Conservation (phyloP, 2,113 vertebrate genomes). For the Callaeas wilsoni region DNA sequence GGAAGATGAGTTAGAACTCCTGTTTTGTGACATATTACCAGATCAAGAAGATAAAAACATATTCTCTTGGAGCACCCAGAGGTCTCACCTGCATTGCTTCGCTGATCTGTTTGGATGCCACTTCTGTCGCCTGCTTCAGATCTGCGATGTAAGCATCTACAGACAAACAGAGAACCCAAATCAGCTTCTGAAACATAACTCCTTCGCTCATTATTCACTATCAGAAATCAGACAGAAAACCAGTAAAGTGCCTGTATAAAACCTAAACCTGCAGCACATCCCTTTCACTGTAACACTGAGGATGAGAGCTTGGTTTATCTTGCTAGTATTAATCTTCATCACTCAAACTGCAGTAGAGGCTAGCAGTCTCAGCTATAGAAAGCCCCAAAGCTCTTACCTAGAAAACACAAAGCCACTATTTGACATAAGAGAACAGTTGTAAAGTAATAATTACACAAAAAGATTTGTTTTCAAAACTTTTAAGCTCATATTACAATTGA, state of each 20-base stretch:
- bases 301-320: not conserved
- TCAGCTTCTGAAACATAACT: not conserved
- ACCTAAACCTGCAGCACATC: not conserved
- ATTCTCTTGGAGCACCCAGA: not conserved
- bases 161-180: not conserved
- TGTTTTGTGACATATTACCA: not conserved
- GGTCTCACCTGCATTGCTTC: conserved; percentile 82
- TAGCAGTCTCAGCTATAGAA: not conserved
- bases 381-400: not conserved
- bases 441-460: not conserved
- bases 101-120: conserved; percentile 70
- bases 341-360: not conserved
- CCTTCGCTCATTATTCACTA: not conserved
- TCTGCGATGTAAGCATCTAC: conserved; percentile 66
- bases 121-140: conserved; percentile 71
- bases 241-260: not conserved
- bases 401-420: not conserved
- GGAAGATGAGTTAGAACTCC: not conserved
- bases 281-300: not conserved
- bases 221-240: not conserved
- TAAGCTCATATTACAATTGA: not conserved
- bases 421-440: not conserved
- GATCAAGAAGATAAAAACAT: not conserved
- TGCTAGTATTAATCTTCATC: not conserved
- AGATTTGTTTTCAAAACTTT: not conserved